Evolutionary conservation across 1,140 invertebrate genomes (phyloP).

Genomic region (Drosophila nigromelanica): DNA sequence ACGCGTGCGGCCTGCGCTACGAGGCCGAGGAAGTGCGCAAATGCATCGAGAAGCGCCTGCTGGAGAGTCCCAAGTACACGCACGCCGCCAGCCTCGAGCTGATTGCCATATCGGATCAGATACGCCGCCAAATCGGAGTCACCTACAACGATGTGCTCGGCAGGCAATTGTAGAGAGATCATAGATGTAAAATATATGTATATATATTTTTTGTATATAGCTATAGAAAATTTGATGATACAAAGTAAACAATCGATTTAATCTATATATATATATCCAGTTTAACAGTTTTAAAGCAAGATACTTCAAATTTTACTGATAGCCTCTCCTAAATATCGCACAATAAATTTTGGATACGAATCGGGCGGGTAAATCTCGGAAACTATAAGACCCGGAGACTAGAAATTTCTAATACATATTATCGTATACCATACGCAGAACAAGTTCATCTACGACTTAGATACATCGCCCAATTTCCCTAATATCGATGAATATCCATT

Average conservation of each 20-base stretch:
- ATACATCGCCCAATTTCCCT: no score
- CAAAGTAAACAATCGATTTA: neutral
- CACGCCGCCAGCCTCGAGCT: conserved; percentile 86
- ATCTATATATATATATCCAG: no score
- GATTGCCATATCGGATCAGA: conserved; percentile 87
- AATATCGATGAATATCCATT: no score
- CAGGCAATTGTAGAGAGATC: neutral
- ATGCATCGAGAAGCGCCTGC: conserved; percentile 87
- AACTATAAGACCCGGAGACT: no score
- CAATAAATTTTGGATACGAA: no score
- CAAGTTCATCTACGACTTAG: no score
- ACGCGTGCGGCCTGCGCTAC: conserved; percentile 89
- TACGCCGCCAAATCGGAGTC: conserved; percentile 88
- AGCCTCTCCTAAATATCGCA: no score
- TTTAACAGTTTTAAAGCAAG: no score
- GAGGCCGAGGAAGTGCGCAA: conserved; percentile 89
- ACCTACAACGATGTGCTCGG: conserved; percentile 76
- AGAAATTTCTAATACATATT: no score
- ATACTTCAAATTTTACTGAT: no score
- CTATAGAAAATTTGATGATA: neutral
- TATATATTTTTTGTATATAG: neutral
- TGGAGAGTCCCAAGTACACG: conserved; percentile 86
- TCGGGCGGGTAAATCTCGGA: no score
- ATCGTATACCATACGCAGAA: no score
- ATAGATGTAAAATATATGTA: neutral